Percentiles rank a stretch among this genome's conserved stretches.
Evolutionary conservation across 1,140 invertebrate species (phyloP).

Genomic region (Diploscapter pachys): DNA sequence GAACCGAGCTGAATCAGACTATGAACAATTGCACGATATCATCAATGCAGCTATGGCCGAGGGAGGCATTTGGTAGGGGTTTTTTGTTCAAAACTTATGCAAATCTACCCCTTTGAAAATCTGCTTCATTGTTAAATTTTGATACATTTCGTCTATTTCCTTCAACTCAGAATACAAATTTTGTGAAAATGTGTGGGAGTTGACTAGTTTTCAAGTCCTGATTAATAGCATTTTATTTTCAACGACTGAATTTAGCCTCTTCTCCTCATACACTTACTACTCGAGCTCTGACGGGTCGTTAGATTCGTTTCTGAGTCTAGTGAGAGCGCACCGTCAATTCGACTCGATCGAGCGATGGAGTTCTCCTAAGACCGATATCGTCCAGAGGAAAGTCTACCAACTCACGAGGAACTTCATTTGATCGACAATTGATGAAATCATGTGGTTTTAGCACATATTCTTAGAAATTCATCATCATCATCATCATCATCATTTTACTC

Average conservation of each 20-base stretch:
- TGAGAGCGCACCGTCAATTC: conserved; percentile 46
- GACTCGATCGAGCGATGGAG: conserved; percentile 50
- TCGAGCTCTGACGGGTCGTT: conserved; percentile 41
- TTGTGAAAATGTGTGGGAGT: too few species aligned
- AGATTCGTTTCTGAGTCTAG: conserved; percentile 45
- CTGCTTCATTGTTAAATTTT: too few species aligned
- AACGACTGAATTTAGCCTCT: conserved; percentile 32
- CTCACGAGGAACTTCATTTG: conserved; percentile 48
- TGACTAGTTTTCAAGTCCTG: neutral
- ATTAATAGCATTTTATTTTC: neutral
- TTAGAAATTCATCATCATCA: too few species aligned
- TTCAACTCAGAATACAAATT: too few species aligned
- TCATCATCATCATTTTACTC: too few species aligned
- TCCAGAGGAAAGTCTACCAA: conserved; percentile 51
- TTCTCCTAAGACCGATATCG: conserved; percentile 47
- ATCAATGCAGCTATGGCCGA: conserved; percentile 42
- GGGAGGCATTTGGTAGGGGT: conserved; percentile 51
- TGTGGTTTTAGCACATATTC: too few species aligned
- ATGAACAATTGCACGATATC: conserved; percentile 47
- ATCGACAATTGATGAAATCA: conserved; percentile 11
- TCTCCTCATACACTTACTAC: conserved; percentile 52
- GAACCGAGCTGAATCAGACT: conserved; percentile 43
- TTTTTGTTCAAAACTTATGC: too few species aligned
- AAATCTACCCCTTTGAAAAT: too few species aligned
- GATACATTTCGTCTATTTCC: too few species aligned